Evolutionary conservation across 2,888 invertebrate species (phyloP).

Genomic region (Portevinia maculata): DNA sequence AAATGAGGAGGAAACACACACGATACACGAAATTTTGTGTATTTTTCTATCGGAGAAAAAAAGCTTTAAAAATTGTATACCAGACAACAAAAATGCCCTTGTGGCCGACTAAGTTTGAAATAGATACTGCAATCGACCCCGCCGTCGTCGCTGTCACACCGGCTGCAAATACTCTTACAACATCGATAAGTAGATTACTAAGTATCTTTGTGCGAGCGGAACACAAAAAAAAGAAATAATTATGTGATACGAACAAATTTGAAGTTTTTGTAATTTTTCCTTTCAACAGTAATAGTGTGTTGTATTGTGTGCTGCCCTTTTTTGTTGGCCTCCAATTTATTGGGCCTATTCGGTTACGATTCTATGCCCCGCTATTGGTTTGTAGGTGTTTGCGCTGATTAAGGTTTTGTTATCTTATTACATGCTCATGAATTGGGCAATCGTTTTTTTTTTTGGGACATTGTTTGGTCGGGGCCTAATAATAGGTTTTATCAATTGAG

Average conservation of each 20-base stretch:
- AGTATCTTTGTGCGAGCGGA: background rate
- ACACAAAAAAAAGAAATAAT: background rate
- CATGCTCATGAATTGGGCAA: background rate
- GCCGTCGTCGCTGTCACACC: background rate
- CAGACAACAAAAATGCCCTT: background rate
- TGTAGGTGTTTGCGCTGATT: background rate
- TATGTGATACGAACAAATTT: background rate
- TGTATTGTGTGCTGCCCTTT: background rate
- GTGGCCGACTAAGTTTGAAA: background rate
- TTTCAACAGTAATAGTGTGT: constrained; percentile 2
- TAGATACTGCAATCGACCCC: no score
- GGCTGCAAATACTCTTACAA: background rate
- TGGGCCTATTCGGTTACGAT: background rate
- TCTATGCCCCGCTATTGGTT: background rate
- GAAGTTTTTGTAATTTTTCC: background rate
- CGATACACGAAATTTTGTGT: background rate
- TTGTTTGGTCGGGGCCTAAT: background rate
- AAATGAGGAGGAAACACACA: background rate
- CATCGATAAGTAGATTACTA: constrained; percentile 2
- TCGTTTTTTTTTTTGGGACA: background rate
- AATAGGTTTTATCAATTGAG: background rate
- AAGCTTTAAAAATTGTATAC: background rate
- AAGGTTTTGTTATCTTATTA: background rate
- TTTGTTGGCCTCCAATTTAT: background rate
- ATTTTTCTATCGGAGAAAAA: constrained; percentile 4